Conservation (phyloP, 2,113 vertebrate genomes). For the Oncorhynchus masou region DNA sequence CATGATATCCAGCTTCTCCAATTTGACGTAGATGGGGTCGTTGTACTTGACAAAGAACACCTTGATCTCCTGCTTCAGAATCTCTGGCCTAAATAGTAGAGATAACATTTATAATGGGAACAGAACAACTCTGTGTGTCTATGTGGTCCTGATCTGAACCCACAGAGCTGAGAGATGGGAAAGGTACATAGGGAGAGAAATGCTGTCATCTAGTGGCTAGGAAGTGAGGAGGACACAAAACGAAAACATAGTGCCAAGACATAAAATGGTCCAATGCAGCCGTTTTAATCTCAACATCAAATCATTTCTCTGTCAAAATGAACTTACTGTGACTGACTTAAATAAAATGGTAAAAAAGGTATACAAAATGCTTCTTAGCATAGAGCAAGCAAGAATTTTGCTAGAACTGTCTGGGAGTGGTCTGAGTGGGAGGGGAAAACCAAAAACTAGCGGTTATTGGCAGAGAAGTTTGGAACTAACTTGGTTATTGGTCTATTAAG, state of each 20-base stretch:
- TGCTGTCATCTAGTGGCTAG: constrained; percentile 40
- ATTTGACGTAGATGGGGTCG: constrained; percentile 97
- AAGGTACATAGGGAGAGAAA: neutral
- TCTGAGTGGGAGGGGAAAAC: too few relatives aligned
- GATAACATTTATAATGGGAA: neutral
- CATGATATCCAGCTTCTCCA: constrained; percentile 99
- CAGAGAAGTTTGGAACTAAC: too few relatives aligned
- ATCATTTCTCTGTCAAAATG: too few relatives aligned
- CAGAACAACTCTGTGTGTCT: neutral
- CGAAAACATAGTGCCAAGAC: neutral
- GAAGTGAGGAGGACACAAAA: neutral
- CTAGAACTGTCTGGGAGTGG: too few relatives aligned
- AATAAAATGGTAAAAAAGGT: too few relatives aligned
- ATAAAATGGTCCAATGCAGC: neutral
- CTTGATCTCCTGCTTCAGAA: constrained; percentile 98
- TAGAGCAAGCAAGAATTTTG: too few relatives aligned
- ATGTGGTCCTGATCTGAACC: neutral
- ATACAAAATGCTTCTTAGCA: too few relatives aligned
- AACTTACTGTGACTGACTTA: too few relatives aligned
- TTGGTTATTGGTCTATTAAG: too few relatives aligned
- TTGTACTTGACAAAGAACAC: constrained; percentile 99
- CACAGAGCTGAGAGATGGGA: neutral
- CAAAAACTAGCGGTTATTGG: too few relatives aligned
- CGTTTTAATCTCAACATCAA: too few relatives aligned
- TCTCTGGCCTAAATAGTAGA: constrained; percentile 83